Evolutionary conservation across 2,888 invertebrate genomes (phyloP), one percentile per base, ranked within the genome.

Genomic region (Fissipunctia ypsillon): DNA sequence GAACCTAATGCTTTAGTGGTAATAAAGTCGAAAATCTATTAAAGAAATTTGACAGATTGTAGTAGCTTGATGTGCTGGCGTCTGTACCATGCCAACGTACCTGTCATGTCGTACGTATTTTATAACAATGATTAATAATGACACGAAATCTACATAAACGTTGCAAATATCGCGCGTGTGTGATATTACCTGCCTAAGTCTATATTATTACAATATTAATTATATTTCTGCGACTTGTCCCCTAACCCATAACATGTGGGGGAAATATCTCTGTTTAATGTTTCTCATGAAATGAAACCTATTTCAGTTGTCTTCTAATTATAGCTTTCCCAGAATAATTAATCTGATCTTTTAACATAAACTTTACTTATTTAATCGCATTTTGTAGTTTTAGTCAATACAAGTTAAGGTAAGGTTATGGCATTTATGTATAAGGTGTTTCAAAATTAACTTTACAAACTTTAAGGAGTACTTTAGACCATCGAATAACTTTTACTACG

Each of bases 61-160:
- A n/a, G n/a, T n/a, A n/a, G n/a, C n/a, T n/a, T n/a, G n/a, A n/a
- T n/a, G n/a, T n/a, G n/a, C n/a, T n/a, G n/a, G n/a, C n/a, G n/a
- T n/a, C n/a, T n/a, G n/a, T n/a, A n/a, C n/a, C n/a, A n/a, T n/a
- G n/a, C 60, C 48, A 50, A 61, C 7, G 31, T 54, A 50, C 68
- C 68, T 76, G 76, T 76, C 76, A 76, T 60, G 56, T 68, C 41
- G 31, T 45, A 66, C 38, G 65, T 61, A 69, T 81, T 76, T 65
- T 66, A 65, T 81, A 79, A 66, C 69, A 76, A 76, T 81, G 69
- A 79, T 79, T 69, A 81, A 79, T 69, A 81, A 79, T 81, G 60
- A 43, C 56, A 57, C 56, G 12, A 69, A 69, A 61, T 69, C 43
- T 38, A 56, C 25, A 48, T 38, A 35, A 48, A 54, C 19, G 25